phyloP scores from a whole-genome alignment of 1,140 invertebrate species.

The Magallana angulata region DNA sequence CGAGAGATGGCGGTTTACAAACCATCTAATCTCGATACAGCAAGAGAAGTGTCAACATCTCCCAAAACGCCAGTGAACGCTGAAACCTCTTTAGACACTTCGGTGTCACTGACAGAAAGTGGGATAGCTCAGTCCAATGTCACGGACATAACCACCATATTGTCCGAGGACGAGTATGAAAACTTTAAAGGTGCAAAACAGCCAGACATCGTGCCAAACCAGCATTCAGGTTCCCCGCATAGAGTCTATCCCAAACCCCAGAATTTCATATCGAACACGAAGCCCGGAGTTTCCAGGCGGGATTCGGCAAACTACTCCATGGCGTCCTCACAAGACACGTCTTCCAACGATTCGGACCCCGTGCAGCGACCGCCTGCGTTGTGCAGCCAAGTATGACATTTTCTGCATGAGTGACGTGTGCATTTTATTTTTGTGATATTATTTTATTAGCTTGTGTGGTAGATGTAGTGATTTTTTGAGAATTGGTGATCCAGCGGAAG shows the following conservation, averaged over 20 bases:
- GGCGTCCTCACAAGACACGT: slow-evolving; percentile 72
- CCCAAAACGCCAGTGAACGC: background rate
- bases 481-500: background rate
- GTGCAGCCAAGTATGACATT: slow-evolving; percentile 71
- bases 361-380: slow-evolving; percentile 60
- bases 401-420: slow-evolving; percentile 11
- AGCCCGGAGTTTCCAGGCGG: slow-evolving; percentile 57
- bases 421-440: background rate
- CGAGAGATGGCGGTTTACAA: slow-evolving; percentile 22
- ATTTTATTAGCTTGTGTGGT: background rate
- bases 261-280: slow-evolving; percentile 50
- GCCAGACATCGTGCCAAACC: slow-evolving; percentile 58
- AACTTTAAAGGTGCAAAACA: slow-evolving; percentile 44
- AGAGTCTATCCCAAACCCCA: slow-evolving; percentile 50
- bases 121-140: background rate
- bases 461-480: background rate
- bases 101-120: slow-evolving; percentile 36
- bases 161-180: slow-evolving; percentile 31
- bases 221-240: slow-evolving; percentile 40
- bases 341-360: slow-evolving; percentile 72
- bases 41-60: slow-evolving; percentile 30
- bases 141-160: slow-evolving; percentile 31
- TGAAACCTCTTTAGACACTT: background rate
- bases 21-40: slow-evolving; percentile 49
- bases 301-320: slow-evolving; percentile 74